Conservation (phyloP, 2,113 vertebrate genomes). For the Rhinolophus ferrumequinum region DNA sequence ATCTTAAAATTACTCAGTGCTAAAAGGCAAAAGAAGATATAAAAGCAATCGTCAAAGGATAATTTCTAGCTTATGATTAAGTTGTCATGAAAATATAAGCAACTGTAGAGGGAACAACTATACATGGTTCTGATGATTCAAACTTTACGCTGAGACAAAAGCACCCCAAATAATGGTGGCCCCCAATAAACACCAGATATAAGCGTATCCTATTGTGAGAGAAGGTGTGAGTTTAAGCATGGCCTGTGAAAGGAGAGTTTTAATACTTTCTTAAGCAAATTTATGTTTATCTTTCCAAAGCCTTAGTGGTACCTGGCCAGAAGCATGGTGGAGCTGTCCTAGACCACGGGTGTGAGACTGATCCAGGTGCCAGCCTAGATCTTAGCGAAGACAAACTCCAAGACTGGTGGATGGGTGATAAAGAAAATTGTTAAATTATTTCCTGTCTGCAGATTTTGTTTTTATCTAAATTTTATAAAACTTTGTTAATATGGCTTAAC, state of each 20-base stretch:
- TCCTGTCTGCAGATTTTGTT: not conserved
- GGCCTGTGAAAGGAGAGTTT: not conserved
- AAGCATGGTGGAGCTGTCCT: accelerated
- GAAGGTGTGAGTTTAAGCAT: not conserved
- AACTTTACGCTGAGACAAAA: not conserved
- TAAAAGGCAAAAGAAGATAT: not conserved
- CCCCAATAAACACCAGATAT: not conserved
- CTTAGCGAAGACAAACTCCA: not conserved
- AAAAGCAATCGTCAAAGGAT: not conserved
- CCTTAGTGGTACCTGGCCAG: not conserved
- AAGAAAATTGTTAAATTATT: not conserved
- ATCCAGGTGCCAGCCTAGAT: not conserved
- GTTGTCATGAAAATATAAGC: not conserved
- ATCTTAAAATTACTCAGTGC: slow-evolving; percentile 21
- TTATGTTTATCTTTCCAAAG: not conserved
- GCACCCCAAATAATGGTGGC: not conserved
- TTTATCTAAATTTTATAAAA: slow-evolving; percentile 5
- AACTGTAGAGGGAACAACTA: not conserved
- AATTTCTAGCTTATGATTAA: slow-evolving; percentile 34
- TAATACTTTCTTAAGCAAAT: not conserved
- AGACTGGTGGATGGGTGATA: accelerated
- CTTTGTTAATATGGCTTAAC: not conserved
- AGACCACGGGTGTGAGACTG: accelerated
- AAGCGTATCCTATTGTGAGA: not conserved
- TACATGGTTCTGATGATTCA: not conserved